Evolutionary conservation across 2,888 invertebrate genomes (phyloP), one percentile per base, ranked within the genome.

Genomic region (Hydriomena furcata): DNA sequence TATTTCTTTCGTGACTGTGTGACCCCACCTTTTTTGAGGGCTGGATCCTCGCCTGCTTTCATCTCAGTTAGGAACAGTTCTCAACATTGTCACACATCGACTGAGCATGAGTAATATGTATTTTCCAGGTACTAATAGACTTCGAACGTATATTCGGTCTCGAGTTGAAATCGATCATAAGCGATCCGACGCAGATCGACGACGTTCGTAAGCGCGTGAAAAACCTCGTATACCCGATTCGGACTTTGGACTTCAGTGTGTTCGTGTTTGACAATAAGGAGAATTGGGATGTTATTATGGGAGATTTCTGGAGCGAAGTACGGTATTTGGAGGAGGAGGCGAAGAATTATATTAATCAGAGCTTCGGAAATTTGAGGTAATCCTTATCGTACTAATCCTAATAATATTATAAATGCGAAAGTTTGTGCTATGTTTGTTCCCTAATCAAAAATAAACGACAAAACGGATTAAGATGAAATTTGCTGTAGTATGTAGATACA

Each of bases 131-230:
- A 0, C 91, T 97, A 2, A 93, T 96, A 68, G 96, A 97, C 71
- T 98, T 97, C 72, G 94, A 96, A 76, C 96, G 97, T 62, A 95
- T 98, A 52, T 97, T 98, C 75, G 97, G 97, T 0, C 91, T 94
- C 0, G 96, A 97, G 66, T 82, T 98, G 1, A 96, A 97, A 71
- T 94, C 96, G 0, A 95, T 98, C 23, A 95, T 97, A 24, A 94
- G 94, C 54, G 97, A 98, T 74, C 96, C 97, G 0, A 94, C 95
- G 6, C 94, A 95, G 67, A 96, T 98, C 36, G 97, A 98, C 69
- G 94, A 94, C 55, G 94, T 98, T 2, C 92, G 96, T 10, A 94
- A 95, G 57, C 93, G 95, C 51, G 95, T 98, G 0, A 94, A 94
- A 65, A 93, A 93, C 42, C 87, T 98, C 13, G 93, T 97, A 0